Percentiles rank a stretch among this genome's conserved stretches.
phyloP scores from a whole-genome alignment of 37 sponge, comb jelly and placozoan species.

The Aplysina aerophoba region DNA sequence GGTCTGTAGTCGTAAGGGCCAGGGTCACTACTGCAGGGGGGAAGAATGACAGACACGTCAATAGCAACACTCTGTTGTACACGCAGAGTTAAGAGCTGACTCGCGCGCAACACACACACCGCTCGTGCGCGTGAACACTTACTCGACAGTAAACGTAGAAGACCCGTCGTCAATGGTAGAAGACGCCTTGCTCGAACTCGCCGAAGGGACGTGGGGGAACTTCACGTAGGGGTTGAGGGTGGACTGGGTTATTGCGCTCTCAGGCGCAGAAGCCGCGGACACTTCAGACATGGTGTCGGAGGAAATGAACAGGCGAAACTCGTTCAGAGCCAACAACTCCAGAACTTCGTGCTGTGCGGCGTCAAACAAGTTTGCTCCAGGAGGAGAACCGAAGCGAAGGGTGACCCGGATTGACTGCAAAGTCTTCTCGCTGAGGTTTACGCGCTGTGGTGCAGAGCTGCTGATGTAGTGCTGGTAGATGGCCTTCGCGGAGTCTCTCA shows the following conservation, averaged over 20 bases:
- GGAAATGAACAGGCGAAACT: slow-evolving; percentile 55
- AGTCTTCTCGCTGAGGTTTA: slow-evolving; percentile 27
- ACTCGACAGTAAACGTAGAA: slow-evolving; percentile 14
- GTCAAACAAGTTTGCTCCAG: slow-evolving; percentile 35
- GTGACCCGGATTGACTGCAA: slow-evolving; percentile 32
- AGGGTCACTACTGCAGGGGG: slow-evolving; percentile 40
- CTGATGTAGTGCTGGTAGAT: slow-evolving; percentile 65
- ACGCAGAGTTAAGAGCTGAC: background rate
- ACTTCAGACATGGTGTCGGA: slow-evolving; percentile 59
- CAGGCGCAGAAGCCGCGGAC: background rate
- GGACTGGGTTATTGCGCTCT: background rate
- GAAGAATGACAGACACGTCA: too few relatives aligned
- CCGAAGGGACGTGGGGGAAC: background rate
- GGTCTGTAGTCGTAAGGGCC: background rate
- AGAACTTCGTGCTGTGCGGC: slow-evolving; percentile 61
- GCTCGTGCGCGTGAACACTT: background rate
- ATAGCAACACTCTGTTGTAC: background rate
- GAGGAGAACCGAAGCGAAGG: background rate
- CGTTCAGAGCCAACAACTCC: slow-evolving; percentile 51
- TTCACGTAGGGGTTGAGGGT: too few relatives aligned
- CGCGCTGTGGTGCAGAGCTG: slow-evolving; percentile 46
- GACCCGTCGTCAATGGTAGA: background rate
- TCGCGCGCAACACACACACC: background rate
- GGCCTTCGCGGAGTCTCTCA: slow-evolving; percentile 41
- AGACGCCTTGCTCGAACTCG: slow-evolving; percentile 6